Percentiles rank a stretch among this genome's conserved stretches.
These are phyloP conservation scores for Biston stratarius DNA, from an alignment of 2,888 invertebrate species.

Conservation along the genomic window DNA sequence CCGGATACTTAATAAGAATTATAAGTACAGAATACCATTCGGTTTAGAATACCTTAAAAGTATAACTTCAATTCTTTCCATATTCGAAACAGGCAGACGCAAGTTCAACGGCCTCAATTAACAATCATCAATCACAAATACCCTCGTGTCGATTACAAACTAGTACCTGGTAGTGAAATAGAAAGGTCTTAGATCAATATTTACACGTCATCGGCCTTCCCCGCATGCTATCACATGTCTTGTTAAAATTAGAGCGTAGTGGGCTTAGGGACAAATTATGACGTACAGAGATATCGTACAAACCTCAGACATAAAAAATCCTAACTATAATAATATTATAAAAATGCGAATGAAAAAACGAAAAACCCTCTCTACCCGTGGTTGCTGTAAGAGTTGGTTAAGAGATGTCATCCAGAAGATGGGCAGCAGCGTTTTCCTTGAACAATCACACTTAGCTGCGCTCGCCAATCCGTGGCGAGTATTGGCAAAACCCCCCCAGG, in stretches of 20 bases:
- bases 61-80: neutral
- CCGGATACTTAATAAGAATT: too few relatives aligned
- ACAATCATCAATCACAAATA: conserved; percentile 25
- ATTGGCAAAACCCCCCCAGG: too few relatives aligned
- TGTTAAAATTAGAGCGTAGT: conserved; percentile 1
- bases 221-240: conserved; percentile 11
- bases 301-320: too few relatives aligned
- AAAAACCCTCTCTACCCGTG: too few relatives aligned
- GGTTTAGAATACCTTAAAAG: neutral
- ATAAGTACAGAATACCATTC: too few relatives aligned
- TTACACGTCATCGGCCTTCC: conserved; percentile 24
- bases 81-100: neutral
- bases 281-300: too few relatives aligned
- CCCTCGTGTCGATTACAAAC: conserved; percentile 25
- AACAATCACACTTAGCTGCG: too few relatives aligned
- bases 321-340: too few relatives aligned
- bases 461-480: too few relatives aligned
- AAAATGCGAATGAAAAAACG: neutral
- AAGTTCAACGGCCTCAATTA: conserved; percentile 22
- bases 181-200: conserved; percentile 26
- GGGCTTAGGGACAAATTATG: neutral
- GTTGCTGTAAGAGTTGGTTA: too few relatives aligned
- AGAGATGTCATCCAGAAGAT: too few relatives aligned
- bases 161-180: conserved; percentile 26
- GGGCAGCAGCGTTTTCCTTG: too few relatives aligned